Base-by-base conservation (phyloP, 2,888 invertebrate species). In the Eurytoma californica region DNA sequence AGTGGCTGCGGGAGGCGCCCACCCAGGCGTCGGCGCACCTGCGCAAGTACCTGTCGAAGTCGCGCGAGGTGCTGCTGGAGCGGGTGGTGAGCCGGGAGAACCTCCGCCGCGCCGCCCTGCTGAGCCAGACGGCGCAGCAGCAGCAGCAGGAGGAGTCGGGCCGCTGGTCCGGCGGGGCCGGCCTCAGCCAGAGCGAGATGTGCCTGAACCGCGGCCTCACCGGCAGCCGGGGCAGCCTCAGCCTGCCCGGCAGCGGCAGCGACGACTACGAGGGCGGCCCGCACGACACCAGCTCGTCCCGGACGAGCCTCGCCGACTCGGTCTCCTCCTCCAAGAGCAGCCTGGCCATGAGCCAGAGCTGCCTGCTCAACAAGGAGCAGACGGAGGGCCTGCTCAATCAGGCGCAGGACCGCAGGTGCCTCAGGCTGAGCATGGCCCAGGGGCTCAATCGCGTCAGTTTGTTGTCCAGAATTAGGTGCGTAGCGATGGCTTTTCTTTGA, bases 1-100 rank as follows among this genome's bases (percentile, higher is more conserved):
- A 92, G 7, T 94, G 93, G 94, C 84, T 93, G 55, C 89, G 86
- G 70, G 90, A 87, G n/a, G 90, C 90, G 0, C 89, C 90, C 3
- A 90, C 87, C 2, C 90, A 89, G 61, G 90, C 89, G 3, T 88
- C 90, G 61, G 88, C 89, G 7, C 90, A 90, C 80, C 86, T 91
- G 13, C 87, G 91, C 53, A 88, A 89, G 76, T 91, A 91, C 82
- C 84, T 92, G 75, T 92, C 92, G 51, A 92, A 92, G 82, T 92
- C 92, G 0, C 88, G 92, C 3, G 92, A 92, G 81, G 91, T 91
- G 2, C 85, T 92, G 49, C 89, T 91, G 63, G 92, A 92, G 76
- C 88, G 91, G 0, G 91, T 92, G 0, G 91, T 91, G 18, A 89
- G 90, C 60, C 87, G 88, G 5, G 90, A 89, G 77, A 88, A 88